phyloP scores from a whole-genome alignment of 2,113 vertebrate genomes.

The Mus musculus region GRCm39 chr12:91976501-91977000 shows the following conservation, averaged over 20 bases:
- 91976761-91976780: neutral
- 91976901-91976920: slow-evolving; percentile 19
- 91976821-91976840: neutral
- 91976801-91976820: neutral
- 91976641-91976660: neutral
- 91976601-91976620: neutral
- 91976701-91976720: neutral
- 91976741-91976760: slow-evolving; percentile 25
- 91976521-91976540: slow-evolving; percentile 50
- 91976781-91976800: neutral
- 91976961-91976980: neutral
- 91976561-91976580: slow-evolving; percentile 30
- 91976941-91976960: slow-evolving; percentile 32
- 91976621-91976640: neutral
- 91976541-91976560: slow-evolving; percentile 37
- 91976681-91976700: slow-evolving; percentile 32
- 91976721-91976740: slow-evolving; percentile 19
- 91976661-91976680: neutral
- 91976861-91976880: slow-evolving; percentile 16
- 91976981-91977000: neutral
- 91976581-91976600: slow-evolving; percentile 31
- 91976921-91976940: slow-evolving; percentile 38
- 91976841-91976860: neutral
- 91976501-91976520: neutral
- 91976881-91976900: slow-evolving; percentile 17